These are phyloP conservation scores for Stenchaetothrips biformis DNA, from an alignment of 2,888 invertebrate species.

Conservation along the genomic window DNA sequence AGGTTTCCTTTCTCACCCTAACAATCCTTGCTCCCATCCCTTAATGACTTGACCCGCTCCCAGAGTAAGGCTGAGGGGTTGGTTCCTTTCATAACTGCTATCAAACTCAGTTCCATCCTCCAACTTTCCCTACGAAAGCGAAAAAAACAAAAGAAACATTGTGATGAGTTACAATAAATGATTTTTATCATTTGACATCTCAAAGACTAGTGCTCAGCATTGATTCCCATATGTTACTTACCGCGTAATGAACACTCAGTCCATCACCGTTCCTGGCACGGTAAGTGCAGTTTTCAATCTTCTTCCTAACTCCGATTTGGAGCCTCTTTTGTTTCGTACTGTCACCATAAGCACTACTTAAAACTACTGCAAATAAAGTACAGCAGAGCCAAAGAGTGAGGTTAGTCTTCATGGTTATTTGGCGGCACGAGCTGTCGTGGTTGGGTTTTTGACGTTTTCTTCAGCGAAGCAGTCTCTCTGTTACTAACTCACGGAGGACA, in stretches of 20 bases:
- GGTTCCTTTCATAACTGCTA: conserved; percentile 66
- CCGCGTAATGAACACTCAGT: conserved; percentile 79
- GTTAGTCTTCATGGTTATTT: not conserved
- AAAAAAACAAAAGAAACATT: conserved; percentile 36
- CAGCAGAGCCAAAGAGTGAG: not conserved
- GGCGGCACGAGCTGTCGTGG: too few species aligned
- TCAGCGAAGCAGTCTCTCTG: too few species aligned
- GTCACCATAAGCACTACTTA: not conserved
- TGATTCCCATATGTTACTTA: conserved; percentile 46
- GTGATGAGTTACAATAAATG: conserved; percentile 20
- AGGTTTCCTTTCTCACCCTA: conserved; percentile 53
- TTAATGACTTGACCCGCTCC: conserved; percentile 83
- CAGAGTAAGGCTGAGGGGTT: conserved; percentile 74
- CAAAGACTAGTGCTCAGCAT: not conserved
- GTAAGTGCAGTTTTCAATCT: conserved; percentile 65
- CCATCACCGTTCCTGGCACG: conserved; percentile 75
- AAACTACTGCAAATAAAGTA: not conserved
- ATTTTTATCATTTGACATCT: not conserved
- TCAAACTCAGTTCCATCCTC: conserved; percentile 85
- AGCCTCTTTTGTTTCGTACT: conserved; percentile 49
- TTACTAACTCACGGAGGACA: too few species aligned
- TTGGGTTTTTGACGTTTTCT: too few species aligned
- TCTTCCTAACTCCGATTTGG: conserved; percentile 79
- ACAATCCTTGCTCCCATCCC: conserved; percentile 85
- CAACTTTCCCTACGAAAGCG: conserved; percentile 77